Conservation (phyloP, 2,113 vertebrate species). For the Xiphias gladius region DNA sequence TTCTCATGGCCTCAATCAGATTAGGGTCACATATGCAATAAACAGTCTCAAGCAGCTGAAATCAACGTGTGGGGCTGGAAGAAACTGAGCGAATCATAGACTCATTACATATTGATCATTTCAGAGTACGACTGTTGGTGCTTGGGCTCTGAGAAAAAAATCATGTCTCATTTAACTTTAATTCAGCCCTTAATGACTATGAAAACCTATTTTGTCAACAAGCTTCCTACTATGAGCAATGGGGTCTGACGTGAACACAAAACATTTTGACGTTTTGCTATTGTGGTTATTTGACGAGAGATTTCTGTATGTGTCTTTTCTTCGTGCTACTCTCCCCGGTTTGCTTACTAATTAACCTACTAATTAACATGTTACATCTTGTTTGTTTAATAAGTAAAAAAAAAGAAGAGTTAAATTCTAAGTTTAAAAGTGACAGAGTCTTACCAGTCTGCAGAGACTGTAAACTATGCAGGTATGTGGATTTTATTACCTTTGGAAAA, state of each 20-base stretch:
- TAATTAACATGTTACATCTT: too few relatives aligned
- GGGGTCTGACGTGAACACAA: too few relatives aligned
- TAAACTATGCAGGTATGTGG: too few relatives aligned
- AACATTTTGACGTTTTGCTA: background rate
- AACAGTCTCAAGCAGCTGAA: slow-evolving; percentile 37
- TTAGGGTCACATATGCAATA: slow-evolving; percentile 33
- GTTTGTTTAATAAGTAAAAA: too few relatives aligned
- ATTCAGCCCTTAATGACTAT: background rate
- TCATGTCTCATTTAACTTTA: background rate
- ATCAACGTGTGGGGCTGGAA: background rate
- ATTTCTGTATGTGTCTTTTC: background rate
- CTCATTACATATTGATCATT: background rate
- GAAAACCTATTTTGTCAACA: background rate
- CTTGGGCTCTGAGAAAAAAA: background rate
- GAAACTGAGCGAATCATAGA: slow-evolving; percentile 19
- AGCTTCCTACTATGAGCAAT: background rate
- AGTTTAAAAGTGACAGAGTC: too few relatives aligned
- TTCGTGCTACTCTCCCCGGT: background rate
- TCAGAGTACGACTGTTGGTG: background rate
- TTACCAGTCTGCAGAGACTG: too few relatives aligned
- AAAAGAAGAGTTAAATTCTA: too few relatives aligned
- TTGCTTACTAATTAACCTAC: too few relatives aligned
- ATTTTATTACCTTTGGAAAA: too few relatives aligned
- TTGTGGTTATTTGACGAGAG: background rate
- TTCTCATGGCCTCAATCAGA: slow-evolving; percentile 51